A percentile compares a stretch with the other conserved stretches of the same genome.
Conservation (phyloP, 2,888 invertebrate genomes). For the Phorcus lineatus region DNA sequence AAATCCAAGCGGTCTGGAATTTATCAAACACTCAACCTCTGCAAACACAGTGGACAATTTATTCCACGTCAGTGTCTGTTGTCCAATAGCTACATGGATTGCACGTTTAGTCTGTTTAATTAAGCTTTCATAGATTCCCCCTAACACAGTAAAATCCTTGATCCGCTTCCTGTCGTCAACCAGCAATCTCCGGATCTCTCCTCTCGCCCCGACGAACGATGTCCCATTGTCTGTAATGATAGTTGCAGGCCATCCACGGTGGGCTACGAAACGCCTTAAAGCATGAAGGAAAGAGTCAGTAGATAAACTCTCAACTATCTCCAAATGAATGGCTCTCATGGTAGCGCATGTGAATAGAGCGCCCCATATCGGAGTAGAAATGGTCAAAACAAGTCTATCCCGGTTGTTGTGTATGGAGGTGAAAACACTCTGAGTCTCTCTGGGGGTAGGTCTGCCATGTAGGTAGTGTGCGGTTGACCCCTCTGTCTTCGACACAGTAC, state of each 20-base stretch:
- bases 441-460: conserved; percentile 27
- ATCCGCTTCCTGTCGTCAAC: neutral
- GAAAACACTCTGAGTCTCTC: conserved; percentile 8
- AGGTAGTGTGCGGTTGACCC: neutral
- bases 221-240: conserved; percentile 29
- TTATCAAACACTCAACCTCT: neutral
- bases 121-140: conserved; percentile 23
- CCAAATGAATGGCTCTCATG: conserved; percentile 30
- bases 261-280: too few relatives aligned
- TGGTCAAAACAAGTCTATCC: conserved; percentile 30
- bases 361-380: conserved; percentile 13
- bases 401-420: conserved; percentile 22
- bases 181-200: conserved; percentile 21
- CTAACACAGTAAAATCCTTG: conserved; percentile 17
- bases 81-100: neutral
- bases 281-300: conserved; percentile 31
- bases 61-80: conserved; percentile 7
- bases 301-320: conserved; percentile 28
- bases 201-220: neutral
- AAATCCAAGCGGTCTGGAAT: neutral
- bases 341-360: conserved; percentile 31
- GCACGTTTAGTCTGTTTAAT: neutral
- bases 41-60: neutral
- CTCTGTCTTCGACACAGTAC: conserved; percentile 18
- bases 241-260: conserved; percentile 23